Base-by-base conservation (phyloP, 1,140 invertebrate genomes). In the Cepaea nemoralis region DNA sequence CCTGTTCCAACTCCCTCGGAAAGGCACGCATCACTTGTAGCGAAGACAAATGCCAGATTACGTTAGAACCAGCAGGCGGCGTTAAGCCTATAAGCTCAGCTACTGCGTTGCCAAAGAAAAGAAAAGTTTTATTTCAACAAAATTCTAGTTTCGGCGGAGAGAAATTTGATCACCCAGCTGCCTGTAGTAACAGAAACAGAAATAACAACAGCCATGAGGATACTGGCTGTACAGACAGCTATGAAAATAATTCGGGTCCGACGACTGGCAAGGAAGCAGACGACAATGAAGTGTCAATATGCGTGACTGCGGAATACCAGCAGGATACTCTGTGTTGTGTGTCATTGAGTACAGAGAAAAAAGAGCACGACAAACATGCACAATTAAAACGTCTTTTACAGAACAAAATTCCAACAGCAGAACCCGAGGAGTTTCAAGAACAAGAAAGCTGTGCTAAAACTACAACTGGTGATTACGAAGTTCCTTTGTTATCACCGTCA, bases 1-100 rank as follows among this genome's bases (percentile, higher is more conserved):
- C 42, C 12, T 83, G 45, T 40, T 35, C 27, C 42, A 71, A 55
- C 24, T 74, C 31, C 35, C 55, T 35, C 35, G 48, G 8, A 24
- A 50, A 70, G 71, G 31, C 14, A n/a, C n/a, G 8, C 55, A 40
- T 40, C 70, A 74, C 59, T 35, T 66, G 74, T 39, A 77, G 22
- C 16, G 55, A 77, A 8, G 50, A 63, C 1, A 42, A 39, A 2
- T 77, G 75, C 39, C 10, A 45, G 55, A 77, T 33, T 8, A 55
- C 22, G 1, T 2, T 59, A 3, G 50, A 77, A 16, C 48, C 48
- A 1, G 66, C 0, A 31, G 39, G 12, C 33, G 66, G 14, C 8
- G 31, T 24, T n/a, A 22, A 22, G 24, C n/a, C 50, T 55, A 55
- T 24, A 55, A 14, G 1, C 14, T 39, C 12, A 37, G 24, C 69